Base-by-base conservation (phyloP, 2,888 invertebrate genomes). In the Eupithecia subfuscata region DNA sequence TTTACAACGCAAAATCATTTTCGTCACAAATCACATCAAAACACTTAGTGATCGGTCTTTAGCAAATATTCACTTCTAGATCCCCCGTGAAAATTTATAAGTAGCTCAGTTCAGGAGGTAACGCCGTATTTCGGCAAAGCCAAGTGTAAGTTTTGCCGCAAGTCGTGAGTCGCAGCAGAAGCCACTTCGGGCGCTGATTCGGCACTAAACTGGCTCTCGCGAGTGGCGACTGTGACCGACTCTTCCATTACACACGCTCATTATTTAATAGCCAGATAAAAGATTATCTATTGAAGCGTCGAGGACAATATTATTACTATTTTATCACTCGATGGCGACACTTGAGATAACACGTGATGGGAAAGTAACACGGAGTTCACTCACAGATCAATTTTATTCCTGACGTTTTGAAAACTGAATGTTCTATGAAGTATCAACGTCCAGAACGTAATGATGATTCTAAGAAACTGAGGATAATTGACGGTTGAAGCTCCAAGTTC, bases 211-310 rank as follows among this genome's bases (percentile, higher is more conserved):
- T 75, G 84, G 82, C 83, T 79, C 83, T 81, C 78, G 82, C 81
- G 78, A 25, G 25, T 14, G 60, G 25, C 60, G 82, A 88, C 84
- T 89, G 25, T 22, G n/a, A 89, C 79, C 84, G 85, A 77, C 81
- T 81, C 84, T 86, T 84, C 83, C 86, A 84, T 83, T 81, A 75
- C 68, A 77, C 83, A 75, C 85, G 84, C 90, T 91, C 92, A 92
- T 93, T 93, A 94, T 91, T 93, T 91, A 94, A 93, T 92, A 91
- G 89, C 81, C 90, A 90, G 92, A 94, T 93, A 93, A 93, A 93
- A 92, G 92, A 94, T 93, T 92, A 94, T 93, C 92, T 92, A 91
- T 91, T 90, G 88, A 90, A 86, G 81, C 90, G 91, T 90, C 91
- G 90, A 92, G 88, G 90, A 87, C 91, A 91, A 91, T 91, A 90